Conservation (phyloP, 1,140 invertebrate genomes). For the Hypsibius dujardini region DNA sequence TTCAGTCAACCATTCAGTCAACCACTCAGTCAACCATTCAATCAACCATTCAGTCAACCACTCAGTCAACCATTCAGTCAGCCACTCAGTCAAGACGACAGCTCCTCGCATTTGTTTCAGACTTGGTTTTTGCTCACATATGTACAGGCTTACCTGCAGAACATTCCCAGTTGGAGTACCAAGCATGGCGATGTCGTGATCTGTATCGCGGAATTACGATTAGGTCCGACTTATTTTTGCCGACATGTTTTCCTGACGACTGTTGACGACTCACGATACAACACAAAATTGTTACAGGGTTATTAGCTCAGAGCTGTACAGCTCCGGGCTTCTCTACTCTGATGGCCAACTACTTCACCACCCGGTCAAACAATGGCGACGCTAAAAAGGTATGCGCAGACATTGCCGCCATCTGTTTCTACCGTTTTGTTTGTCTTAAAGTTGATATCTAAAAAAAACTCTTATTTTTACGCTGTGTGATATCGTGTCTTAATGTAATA, state of each 20-base stretch:
- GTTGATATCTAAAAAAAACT: not conserved
- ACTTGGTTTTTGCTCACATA: not conserved
- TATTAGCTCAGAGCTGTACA: constrained; percentile 40
- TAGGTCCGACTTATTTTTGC: constrained; percentile 33
- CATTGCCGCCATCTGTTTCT: not conserved
- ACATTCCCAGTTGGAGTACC: constrained; percentile 45
- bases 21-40: too few relatives aligned
- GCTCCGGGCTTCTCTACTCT: constrained; percentile 44
- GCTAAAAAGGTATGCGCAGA: not conserved
- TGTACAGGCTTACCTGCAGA: constrained; percentile 39
- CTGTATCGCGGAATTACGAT: constrained; percentile 40
- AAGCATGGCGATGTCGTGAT: constrained; percentile 42
- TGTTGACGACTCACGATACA: too few relatives aligned
- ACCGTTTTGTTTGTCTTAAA: not conserved
- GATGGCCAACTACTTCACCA: constrained; percentile 44
- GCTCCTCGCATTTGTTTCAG: not conserved
- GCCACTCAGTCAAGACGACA: too few relatives aligned
- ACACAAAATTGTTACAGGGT: constrained; percentile 22
- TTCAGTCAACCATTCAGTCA: too few relatives aligned
- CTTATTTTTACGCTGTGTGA: too few relatives aligned
- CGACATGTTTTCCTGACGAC: too few relatives aligned
- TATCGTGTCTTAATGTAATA: not conserved
- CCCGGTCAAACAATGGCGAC: constrained; percentile 34
- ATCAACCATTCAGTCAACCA: too few relatives aligned
- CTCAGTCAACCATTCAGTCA: too few relatives aligned